Base-by-base conservation (phyloP, 2,113 vertebrate genomes). In the Anthoscopus minutus region DNA sequence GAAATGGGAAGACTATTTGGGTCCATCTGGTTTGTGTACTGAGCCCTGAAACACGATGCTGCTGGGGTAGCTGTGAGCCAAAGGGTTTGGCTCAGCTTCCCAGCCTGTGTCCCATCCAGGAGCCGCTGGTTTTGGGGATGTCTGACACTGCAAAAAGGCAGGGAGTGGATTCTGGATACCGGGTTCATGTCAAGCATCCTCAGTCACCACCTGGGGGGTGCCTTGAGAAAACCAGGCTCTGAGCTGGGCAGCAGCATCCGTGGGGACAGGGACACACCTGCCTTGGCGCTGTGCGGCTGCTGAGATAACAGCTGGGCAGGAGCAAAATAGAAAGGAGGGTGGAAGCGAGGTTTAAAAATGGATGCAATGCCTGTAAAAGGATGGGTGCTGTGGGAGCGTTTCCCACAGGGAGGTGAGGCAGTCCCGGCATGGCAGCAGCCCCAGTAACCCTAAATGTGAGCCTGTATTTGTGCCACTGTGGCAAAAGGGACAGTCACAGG, bases 21-120 rank as follows among this genome's bases (percentile, higher is more conserved):
- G 37, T 86, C 93, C 13, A 35, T 81, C 92, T 88, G 93, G 72
- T 93, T 62, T 86, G 94, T 81, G 44, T 42, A 60, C 91, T 70
- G 84, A 65, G 87, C 85, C 44, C 85, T 95, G 81, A 94, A 94
- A 95, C 82, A 82, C 44, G 80, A 96, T 18, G 86, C 88, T 86
- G 86, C 92, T 15, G 71, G 54, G 56, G 76, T 71, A 79, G 84
- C 91, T 7, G 22, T 2, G n/a, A 92, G 93, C 94, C 94, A 95
- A 88, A 65, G 51, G 48, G 38, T 53, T 81, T 89, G 89, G 95
- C 94, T 77, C 72, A 78, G 82, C 78, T 84, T 42, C 80, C 83
- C 80, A 71, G 71, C 25, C 69, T 28, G 54, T 9, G 22, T 81
- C 69, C 53, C 28, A 1, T 48, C 33, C n/a, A 21, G 40, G 58